These are phyloP conservation scores for Bursaphelenchus okinawaensis DNA, from an alignment of 2,888 invertebrate species.

Conservation along the genomic window DNA sequence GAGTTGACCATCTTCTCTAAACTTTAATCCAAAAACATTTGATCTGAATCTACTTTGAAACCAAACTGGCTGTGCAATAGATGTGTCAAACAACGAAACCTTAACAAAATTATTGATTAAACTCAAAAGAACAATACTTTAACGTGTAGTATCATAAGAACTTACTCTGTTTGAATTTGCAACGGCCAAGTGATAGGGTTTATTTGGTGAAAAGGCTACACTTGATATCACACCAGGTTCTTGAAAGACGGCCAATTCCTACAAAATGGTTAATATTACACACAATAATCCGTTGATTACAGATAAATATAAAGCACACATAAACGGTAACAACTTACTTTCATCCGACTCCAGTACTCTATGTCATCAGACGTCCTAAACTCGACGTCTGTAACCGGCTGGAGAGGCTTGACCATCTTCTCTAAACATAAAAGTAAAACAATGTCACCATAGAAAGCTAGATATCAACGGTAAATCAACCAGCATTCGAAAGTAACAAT, in stretches of 20 bases:
- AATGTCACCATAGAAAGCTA: not conserved
- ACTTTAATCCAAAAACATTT: conserved; percentile 59
- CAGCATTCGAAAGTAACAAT: not conserved
- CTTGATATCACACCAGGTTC: conserved; percentile 87
- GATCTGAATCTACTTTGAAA: conserved; percentile 59
- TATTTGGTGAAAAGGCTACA: conserved; percentile 80
- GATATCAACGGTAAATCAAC: not conserved
- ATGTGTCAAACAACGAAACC: conserved; percentile 42
- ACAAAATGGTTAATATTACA: conserved; percentile 8
- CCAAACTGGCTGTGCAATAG: conserved; percentile 38
- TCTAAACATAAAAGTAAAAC: not conserved
- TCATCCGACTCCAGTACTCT: conserved; percentile 80
- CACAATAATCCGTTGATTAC: no score
- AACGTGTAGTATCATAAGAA: not conserved
- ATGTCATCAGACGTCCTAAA: conserved; percentile 66
- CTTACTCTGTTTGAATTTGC: conserved; percentile 69
- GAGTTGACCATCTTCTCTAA: conserved; percentile 57
- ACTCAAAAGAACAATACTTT: no score
- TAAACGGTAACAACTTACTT: conserved; percentile 65
- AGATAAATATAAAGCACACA: no score
- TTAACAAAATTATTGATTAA: conserved; percentile 23
- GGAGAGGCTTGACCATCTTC: not conserved
- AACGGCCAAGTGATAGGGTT: conserved; percentile 84
- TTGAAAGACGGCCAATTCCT: conserved; percentile 63
- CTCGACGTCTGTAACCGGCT: not conserved